phyloP scores from a whole-genome alignment of 2,113 vertebrate genomes.

The Vulpes lagopus region DNA sequence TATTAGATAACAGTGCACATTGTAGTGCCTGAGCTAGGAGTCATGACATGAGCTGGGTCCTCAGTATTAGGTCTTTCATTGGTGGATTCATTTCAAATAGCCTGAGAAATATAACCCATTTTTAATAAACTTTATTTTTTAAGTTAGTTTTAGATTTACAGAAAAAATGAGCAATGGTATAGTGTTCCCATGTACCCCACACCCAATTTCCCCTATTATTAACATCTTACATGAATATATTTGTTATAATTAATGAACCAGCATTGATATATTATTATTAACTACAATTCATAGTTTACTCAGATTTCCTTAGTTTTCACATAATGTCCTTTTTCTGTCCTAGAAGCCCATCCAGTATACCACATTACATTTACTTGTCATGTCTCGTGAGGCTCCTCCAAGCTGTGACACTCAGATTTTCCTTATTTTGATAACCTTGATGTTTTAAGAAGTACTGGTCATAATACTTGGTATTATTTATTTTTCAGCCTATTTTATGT shows the following conservation, averaged over 20 bases:
- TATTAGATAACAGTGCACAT: not conserved
- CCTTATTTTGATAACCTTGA: constrained; percentile 54
- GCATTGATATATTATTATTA: not conserved
- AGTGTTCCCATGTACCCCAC: not conserved
- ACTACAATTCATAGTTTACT: constrained; percentile 6
- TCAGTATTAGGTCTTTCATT: constrained; percentile 44
- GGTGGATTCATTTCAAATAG: constrained; percentile 55
- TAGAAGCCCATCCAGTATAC: not conserved
- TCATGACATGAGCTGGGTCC: not conserved
- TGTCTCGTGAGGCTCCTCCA: constrained; percentile 11
- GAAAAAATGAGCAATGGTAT: constrained; percentile 2
- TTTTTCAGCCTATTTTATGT: constrained; percentile 44
- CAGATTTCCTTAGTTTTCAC: not conserved
- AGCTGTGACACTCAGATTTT: constrained; percentile 22
- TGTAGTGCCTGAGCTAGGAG: not conserved
- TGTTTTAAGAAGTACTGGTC: constrained; percentile 40
- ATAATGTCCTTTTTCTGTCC: not conserved
- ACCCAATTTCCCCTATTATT: constrained; percentile 24
- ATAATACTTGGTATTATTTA: constrained; percentile 15
- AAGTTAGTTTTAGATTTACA: constrained; percentile 12
- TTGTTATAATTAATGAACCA: constrained; percentile 33
- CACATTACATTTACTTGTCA: not conserved
- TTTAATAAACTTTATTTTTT: constrained; percentile 32
- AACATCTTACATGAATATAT: not conserved
- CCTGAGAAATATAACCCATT: constrained; percentile 22